These are phyloP conservation scores for Microctonus aethiopoides DNA, from an alignment of 2,888 invertebrate species.

Conservation along the genomic window DNA sequence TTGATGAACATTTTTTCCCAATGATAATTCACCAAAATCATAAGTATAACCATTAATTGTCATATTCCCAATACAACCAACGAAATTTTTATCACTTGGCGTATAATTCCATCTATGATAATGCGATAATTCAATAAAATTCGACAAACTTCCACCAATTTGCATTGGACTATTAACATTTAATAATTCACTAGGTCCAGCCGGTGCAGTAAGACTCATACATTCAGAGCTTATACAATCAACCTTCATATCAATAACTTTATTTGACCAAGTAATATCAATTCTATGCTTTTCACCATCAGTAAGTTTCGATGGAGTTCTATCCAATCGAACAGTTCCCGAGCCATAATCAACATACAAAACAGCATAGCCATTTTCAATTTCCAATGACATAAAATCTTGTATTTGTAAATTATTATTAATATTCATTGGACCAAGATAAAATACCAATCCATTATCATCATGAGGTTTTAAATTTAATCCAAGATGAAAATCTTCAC, in stretches of 20 bases:
- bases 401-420: constrained; percentile 75
- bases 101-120: constrained; percentile 77
- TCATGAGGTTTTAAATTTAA: constrained; percentile 83
- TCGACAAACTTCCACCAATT: constrained; percentile 78
- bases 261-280: constrained; percentile 72
- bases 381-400: constrained; percentile 92
- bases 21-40: constrained; percentile 86
- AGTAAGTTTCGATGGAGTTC: constrained; percentile 78
- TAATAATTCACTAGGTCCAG: constrained; percentile 78
- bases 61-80: constrained; percentile 92
- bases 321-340: constrained; percentile 78
- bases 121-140: constrained; percentile 73
- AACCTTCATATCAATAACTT: constrained; percentile 80
- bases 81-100: constrained; percentile 79
- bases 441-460: constrained; percentile 87
- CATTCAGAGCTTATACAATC: constrained; percentile 78
- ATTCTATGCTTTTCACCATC: constrained; percentile 90
- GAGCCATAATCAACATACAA: constrained; percentile 90
- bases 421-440: constrained; percentile 83
- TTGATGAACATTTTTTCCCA: constrained; percentile 77
- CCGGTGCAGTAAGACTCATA: constrained; percentile 77
- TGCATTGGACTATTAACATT: constrained; percentile 91
- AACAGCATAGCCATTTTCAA: constrained; percentile 84
- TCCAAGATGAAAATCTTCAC: constrained; percentile 78
- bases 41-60: constrained; percentile 87